Evolutionary conservation across 92 coral and sea anemone genomes (phyloP), one percentile per base, ranked within the genome.

Genomic region (Phenganax stokvisi): DNA sequence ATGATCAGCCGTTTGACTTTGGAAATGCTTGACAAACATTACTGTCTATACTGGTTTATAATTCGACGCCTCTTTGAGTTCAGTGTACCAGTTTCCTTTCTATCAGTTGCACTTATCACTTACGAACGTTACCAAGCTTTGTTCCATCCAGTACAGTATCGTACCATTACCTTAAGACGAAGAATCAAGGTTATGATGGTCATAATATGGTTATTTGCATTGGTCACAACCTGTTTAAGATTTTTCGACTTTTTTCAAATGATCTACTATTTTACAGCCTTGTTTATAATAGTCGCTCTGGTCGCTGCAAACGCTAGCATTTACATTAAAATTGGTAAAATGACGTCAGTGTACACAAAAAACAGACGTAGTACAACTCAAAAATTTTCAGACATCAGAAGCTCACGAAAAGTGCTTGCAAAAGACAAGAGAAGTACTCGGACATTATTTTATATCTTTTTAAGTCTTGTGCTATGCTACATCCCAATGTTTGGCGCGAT

Each of bases 71-170:
- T 79, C 12, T 79, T 62, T 54, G 83, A 79, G 62, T 79, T 79
- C 62, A 79, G 59, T 54, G 83, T 79, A 1, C 83, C 83, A 7
- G 83, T 79, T 1, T 79, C 83, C 51, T 79, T 79, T n/a, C 74
- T 79, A 51, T 60, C 83, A 2, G 83, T 79, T 12, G 83, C 60
- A 0, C 54, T 79, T 10, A 79, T 79, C 25, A 79, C 83, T 1
- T 79, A 79, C 73, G 83, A 79, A 15, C 73, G 83, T 25, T 79
- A 79, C 37, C 83, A 79, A 54, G 83, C 83, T 15, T 60, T 79
- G 0, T 79, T 79, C 61, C 28, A 17, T 15, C 83, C 83, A 15
- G 37, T 52, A 7, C 63, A 79, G 71, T 79, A 79, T 51, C 83
- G 83, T 12, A 79, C 37, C 0, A 28, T 8, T 59, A 15, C 68